Conservation (phyloP, 2,797 vertebrate species). For the Prunella strophiata region DNA sequence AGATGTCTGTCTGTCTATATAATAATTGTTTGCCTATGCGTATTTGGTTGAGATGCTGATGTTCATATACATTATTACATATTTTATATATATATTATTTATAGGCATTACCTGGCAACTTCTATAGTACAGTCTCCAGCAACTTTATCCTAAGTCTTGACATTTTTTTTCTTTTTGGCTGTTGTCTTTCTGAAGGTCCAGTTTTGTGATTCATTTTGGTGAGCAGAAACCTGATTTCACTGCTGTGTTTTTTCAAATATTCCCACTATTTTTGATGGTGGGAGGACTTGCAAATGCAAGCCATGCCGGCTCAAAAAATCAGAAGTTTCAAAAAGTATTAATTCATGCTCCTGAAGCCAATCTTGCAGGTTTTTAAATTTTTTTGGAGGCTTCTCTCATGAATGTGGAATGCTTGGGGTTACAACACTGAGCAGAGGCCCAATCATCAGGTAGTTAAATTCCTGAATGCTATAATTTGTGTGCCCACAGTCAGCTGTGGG, state of each 20-base stretch:
- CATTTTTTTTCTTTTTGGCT: background rate
- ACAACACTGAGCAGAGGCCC: constrained; percentile 37
- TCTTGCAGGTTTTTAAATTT: background rate
- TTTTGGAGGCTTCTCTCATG: constrained; percentile 51
- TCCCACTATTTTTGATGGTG: background rate
- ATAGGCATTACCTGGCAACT: background rate
- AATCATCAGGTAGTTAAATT: constrained; percentile 72
- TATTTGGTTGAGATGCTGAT: background rate
- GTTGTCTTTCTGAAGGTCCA: background rate
- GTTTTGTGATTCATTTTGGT: background rate
- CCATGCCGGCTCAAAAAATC: background rate
- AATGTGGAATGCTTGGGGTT: constrained; percentile 65
- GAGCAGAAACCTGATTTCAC: background rate
- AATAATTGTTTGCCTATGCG: background rate
- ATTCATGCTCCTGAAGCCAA: constrained; percentile 27
- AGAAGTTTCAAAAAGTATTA: constrained; percentile 26
- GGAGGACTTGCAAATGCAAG: constrained; percentile 15
- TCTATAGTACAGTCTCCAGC: background rate
- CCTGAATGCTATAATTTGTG: constrained; percentile 62
- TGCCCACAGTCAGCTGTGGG: constrained; percentile 65
- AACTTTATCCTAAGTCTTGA: background rate
- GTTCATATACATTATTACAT: background rate
- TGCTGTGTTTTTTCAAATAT: background rate
- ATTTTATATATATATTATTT: background rate
- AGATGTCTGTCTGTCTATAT: background rate